Conservation (phyloP, 2,113 vertebrate genomes). For the Tichodroma muraria region DNA sequence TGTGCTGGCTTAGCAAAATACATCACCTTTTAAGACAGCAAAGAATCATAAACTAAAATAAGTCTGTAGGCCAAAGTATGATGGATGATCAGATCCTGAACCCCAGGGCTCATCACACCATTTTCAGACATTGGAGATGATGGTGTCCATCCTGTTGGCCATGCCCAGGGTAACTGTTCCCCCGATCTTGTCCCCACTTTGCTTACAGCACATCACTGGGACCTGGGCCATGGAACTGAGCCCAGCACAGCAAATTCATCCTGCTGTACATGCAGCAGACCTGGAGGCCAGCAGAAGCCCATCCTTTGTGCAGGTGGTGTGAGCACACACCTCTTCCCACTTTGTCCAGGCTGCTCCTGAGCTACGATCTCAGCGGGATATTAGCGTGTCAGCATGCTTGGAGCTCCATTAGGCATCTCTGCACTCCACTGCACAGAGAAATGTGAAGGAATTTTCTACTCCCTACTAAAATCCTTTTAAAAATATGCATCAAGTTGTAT, state of each 20-base stretch:
- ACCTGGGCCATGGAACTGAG: background rate
- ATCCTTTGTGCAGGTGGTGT: background rate
- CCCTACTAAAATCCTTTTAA: background rate
- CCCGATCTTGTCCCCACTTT: background rate
- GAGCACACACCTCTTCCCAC: background rate
- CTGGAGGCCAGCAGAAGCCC: too few relatives aligned
- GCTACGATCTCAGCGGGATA: fast-evolving
- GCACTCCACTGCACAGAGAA: background rate
- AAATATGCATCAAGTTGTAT: background rate
- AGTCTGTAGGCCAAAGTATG: background rate
- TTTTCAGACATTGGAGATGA: background rate
- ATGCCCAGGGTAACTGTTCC: background rate
- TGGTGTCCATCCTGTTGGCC: background rate
- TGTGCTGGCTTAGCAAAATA: background rate
- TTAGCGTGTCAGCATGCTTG: background rate
- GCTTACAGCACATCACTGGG: background rate
- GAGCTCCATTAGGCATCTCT: background rate
- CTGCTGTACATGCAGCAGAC: background rate
- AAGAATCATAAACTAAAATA: background rate
- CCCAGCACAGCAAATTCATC: background rate
- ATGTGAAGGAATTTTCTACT: background rate
- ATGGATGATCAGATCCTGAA: background rate
- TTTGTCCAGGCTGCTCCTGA: background rate
- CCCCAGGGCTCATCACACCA: background rate
- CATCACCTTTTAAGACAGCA: background rate